phyloP scores from a whole-genome alignment of 1,140 invertebrate genomes.

The Matsumurasca onukii region DNA sequence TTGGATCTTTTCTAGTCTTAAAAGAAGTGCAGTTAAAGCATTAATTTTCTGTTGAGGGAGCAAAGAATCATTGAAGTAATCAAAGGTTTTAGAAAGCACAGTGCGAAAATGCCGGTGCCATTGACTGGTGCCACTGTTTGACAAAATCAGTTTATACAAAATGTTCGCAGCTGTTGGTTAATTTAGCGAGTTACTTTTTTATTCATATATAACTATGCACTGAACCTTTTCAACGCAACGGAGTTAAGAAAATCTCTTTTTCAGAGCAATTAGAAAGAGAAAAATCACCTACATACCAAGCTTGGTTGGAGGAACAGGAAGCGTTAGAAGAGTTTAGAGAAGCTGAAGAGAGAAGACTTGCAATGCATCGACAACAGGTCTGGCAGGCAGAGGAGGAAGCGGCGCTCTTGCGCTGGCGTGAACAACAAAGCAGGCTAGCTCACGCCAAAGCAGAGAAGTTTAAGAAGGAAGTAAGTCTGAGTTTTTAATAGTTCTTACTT shows the following conservation, averaged over 20 bases:
- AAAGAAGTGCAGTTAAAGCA: too few relatives aligned
- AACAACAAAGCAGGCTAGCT: slow-evolving; percentile 53
- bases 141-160: not conserved
- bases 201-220: not conserved
- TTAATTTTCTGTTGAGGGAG: too few relatives aligned
- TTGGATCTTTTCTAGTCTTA: not conserved
- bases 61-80: not conserved
- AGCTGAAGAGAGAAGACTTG: slow-evolving; percentile 49
- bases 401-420: slow-evolving; percentile 55
- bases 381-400: slow-evolving; percentile 52
- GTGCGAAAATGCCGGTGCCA: not conserved
- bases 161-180: not conserved
- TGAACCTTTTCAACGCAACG: not conserved
- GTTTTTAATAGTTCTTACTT: too few relatives aligned
- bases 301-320: slow-evolving; percentile 50
- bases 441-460: slow-evolving; percentile 51
- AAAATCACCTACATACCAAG: slow-evolving; percentile 49
- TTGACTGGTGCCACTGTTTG: not conserved
- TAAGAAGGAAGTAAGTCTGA: slow-evolving; percentile 51
- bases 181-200: slow-evolving; percentile 7
- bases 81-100: not conserved
- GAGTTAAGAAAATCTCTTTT: slow-evolving; percentile 37
- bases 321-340: slow-evolving; percentile 47
- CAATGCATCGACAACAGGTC: slow-evolving; percentile 52
- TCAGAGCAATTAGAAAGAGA: slow-evolving; percentile 42